Evolutionary conservation across 2,113 vertebrate species (phyloP), one percentile per base, ranked within the genome.

Genomic region (Xenopus laevis): DNA sequence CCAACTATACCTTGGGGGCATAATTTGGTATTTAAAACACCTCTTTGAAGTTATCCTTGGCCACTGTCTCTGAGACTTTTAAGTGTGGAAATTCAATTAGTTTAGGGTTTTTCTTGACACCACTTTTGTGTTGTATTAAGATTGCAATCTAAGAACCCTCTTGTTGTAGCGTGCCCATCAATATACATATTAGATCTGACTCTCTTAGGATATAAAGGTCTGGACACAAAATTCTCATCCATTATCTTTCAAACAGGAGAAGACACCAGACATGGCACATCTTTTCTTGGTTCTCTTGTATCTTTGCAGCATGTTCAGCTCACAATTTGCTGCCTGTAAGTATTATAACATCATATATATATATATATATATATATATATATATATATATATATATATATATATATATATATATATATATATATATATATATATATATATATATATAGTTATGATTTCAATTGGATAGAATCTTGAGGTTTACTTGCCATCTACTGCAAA

Each of bases 121-220:
- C 55, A 61, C 40, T 0, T 0, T 13, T 50, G 52, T 75, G 75
- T 65, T 77, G 44, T 68, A 68, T 53, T 74, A 67, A 79, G 66
- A 20, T 71, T 23, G 5, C 23, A 53, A 0, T 59, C 72, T 45
- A 9, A 57, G 30, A 6, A 63, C 17, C 66, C 27, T 64, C 58
- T 64, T 58, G 79, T 64, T 58, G 79, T 70, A 80, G 79, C 59
- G 81, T 79, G 84, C 80, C 77, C 0, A 0, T 45, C 0, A 20
- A n/a, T 69, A 58, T 3, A 57, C 0, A 0, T 83, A 45, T 78
- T 53, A 71, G 63, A 72, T 71, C 0, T 0, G 17, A 71, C 66
- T 62, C 23, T 74, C 72, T 74, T 78, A 69, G 27, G 9, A 6
- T 85, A 68, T 90, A 89, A 89, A 86, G 85, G 84, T 72, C 81